Base-by-base conservation (phyloP, 2,113 vertebrate genomes). In the Lycaon pictus region DNA sequence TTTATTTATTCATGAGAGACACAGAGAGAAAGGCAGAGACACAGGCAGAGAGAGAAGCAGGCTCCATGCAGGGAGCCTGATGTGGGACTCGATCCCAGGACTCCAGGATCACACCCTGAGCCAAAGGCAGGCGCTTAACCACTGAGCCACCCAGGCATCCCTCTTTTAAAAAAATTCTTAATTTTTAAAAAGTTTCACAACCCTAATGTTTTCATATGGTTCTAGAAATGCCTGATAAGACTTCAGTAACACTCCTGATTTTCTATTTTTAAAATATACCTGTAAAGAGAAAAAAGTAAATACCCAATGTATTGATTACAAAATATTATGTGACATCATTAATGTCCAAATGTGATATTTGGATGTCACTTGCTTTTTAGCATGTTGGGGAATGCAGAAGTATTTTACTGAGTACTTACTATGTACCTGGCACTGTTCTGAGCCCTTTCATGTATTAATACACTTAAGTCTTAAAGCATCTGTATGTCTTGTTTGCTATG, bases 251-350 rank as follows among this genome's bases (percentile, higher is more conserved):
- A 43, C 32, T 92, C 90, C 20, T 87, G 65, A 67, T 62, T 93
- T 96, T 69, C 48, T 79, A 7, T 56, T 95, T 95, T 91, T 71
- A 83, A 96, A 85, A 77, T 84, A 58, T 1, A 35, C 48, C 12
- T 92, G 0, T 81, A 55, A 90, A 97, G 25, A 25, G 51, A 48
- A 71, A 82, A 83, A 62, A 86, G 32, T 77, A 86, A 88, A 15
- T 90, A 48, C 37, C 51, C 0, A 51, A 5, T 76, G 29, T n/a
- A 86, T 86, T 48, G 23, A 56, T 56, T 74, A 55, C 48, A 62
- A 93, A 83, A 80, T 86, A 60, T 81, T 53, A 22, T 12, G 10
- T 43, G 25, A 4, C 25, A 60, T 25, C 8, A 43, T 55, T 77
- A 58, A 71, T n/a, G 11, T 86, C 11, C 62, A 93, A 77, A 51